phyloP scores from a whole-genome alignment of 2,113 vertebrate species.

The Lepisosteus oculatus region DNA sequence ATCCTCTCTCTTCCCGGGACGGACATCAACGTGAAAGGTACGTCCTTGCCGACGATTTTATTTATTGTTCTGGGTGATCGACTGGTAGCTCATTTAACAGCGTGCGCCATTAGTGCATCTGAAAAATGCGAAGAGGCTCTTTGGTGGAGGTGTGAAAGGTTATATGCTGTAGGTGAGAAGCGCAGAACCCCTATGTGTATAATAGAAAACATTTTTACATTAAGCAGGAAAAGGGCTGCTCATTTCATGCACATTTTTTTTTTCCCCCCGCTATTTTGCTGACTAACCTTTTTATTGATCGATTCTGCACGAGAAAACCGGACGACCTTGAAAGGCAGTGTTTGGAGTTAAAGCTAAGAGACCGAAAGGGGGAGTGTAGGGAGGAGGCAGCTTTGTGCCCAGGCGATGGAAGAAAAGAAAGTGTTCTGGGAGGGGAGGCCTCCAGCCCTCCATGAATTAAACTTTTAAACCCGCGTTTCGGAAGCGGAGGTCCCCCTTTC shows the following conservation, averaged over 20 bases:
- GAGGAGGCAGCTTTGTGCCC: background rate
- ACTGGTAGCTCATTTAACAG: slow-evolving; percentile 15
- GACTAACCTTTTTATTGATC: no score
- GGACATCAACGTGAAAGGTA: slow-evolving; percentile 92
- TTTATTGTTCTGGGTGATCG: slow-evolving; percentile 31
- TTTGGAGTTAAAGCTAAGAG: background rate
- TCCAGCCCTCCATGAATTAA: slow-evolving; percentile 10
- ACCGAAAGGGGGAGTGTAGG: background rate
- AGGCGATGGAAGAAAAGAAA: background rate
- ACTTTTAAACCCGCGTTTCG: slow-evolving; percentile 23
- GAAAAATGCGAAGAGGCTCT: no score
- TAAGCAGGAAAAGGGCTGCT: no score
- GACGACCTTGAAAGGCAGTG: no score
- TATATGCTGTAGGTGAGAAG: no score
- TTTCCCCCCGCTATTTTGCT: background rate
- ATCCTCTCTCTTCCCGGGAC: slow-evolving; percentile 79
- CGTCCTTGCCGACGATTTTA: slow-evolving; percentile 49
- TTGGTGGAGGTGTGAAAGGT: no score
- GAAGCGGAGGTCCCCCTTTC: no score
- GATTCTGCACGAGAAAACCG: no score
- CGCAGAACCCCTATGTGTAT: no score
- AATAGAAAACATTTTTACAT: no score
- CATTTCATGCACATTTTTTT: background rate
- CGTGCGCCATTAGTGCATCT: no score
- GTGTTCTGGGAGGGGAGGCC: slow-evolving; percentile 7